These are phyloP conservation scores for Perodicticus potto DNA, from an alignment of 2,797 vertebrate species.

Conservation along the genomic window DNA sequence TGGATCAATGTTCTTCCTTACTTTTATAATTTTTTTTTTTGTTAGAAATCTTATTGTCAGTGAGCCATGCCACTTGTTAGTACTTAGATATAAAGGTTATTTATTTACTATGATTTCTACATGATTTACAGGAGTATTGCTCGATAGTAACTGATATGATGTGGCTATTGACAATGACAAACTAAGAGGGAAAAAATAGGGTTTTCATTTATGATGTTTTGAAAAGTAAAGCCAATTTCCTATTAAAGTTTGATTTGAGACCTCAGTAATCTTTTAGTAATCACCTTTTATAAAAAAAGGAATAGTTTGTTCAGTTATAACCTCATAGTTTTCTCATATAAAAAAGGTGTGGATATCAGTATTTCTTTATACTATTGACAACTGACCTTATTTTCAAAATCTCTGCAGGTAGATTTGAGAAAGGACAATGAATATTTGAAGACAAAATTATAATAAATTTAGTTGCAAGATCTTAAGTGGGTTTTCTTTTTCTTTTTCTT, in stretches of 20 bases:
- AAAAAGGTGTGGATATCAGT: not conserved
- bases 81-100: not conserved
- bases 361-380: not conserved
- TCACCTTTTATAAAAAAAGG: not conserved
- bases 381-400: not conserved
- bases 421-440: not conserved
- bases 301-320: not conserved
- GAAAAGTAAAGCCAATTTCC: not conserved
- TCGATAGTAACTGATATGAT: not conserved
- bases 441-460: not conserved
- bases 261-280: not conserved
- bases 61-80: not conserved
- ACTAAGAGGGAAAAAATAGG: not conserved
- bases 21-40: not conserved
- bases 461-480: not conserved
- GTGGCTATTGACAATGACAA: not conserved
- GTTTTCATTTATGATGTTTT: not conserved
- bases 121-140: not conserved
- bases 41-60: not conserved
- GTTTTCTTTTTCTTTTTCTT: not conserved
- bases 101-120: not conserved
- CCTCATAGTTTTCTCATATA: not conserved
- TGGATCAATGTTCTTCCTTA: not conserved
- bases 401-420: not conserved
- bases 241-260: not conserved